Evolutionary conservation across 2,888 invertebrate species (phyloP).

Genomic region (Oxyteleia sp.): DNA sequence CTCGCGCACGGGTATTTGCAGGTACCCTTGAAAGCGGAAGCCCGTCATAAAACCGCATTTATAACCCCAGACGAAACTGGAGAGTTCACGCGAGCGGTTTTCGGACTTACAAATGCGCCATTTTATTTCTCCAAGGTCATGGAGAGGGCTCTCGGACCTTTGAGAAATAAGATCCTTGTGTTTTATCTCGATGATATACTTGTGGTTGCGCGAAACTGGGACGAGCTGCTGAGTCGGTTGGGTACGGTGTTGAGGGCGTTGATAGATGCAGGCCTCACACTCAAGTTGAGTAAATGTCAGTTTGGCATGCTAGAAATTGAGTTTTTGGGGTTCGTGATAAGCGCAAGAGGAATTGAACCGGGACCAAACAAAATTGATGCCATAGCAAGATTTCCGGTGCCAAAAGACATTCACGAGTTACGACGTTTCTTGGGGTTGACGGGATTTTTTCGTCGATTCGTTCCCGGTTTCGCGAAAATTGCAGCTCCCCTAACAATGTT

Average conservation of each 20-base stretch:
- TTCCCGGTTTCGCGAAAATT: slow-evolving; percentile 13
- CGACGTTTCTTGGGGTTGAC: slow-evolving; percentile 34
- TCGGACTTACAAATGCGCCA: slow-evolving; percentile 79
- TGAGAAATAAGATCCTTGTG: slow-evolving; percentile 43
- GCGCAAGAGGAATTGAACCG: slow-evolving; percentile 58
- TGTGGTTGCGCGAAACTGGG: slow-evolving; percentile 31
- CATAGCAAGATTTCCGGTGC: slow-evolving; percentile 39
- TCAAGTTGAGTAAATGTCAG: slow-evolving; percentile 77
- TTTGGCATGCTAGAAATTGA: slow-evolving; percentile 64
- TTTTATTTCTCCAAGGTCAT: slow-evolving; percentile 75
- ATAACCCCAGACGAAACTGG: slow-evolving; percentile 72
- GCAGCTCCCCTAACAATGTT: background rate
- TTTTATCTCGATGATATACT: slow-evolving; percentile 70
- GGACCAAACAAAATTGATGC: slow-evolving; percentile 59
- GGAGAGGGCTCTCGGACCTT: slow-evolving; percentile 49
- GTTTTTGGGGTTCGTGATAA: slow-evolving; percentile 32
- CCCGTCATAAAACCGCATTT: slow-evolving; percentile 64
- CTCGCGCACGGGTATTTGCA: slow-evolving; percentile 69
- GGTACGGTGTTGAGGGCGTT: slow-evolving; percentile 70
- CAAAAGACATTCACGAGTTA: slow-evolving; percentile 51
- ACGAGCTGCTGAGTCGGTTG: background rate
- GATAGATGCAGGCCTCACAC: slow-evolving; percentile 65
- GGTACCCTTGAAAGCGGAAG: slow-evolving; percentile 53
- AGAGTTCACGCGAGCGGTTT: slow-evolving; percentile 71
- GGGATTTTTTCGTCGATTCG: slow-evolving; percentile 43